A percentile compares a stretch with the other conserved stretches of the same genome.
These are phyloP conservation scores for Dasypogon diadema DNA, from an alignment of 2,888 invertebrate species.

Conservation along the genomic window DNA sequence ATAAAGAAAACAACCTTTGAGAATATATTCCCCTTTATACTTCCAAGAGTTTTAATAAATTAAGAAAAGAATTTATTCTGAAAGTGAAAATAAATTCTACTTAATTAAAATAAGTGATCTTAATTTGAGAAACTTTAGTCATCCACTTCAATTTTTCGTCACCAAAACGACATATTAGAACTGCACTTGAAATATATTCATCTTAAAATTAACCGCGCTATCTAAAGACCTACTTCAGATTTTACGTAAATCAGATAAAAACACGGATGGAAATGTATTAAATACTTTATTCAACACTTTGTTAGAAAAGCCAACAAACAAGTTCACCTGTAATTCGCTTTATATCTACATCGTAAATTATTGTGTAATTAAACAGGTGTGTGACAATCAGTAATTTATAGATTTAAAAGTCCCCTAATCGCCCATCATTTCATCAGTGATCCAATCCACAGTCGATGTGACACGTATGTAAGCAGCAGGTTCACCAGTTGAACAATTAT, in stretches of 20 bases:
- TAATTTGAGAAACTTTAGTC: too few relatives aligned
- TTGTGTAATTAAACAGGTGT: neutral
- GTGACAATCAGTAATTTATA: neutral
- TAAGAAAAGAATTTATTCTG: too few relatives aligned
- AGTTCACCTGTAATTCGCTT: neutral
- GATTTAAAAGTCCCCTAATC: neutral
- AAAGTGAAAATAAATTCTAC: too few relatives aligned
- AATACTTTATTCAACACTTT: conserved; percentile 21
- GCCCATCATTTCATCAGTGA: too few relatives aligned
- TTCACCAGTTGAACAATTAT: conserved; percentile 7
- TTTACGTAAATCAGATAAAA: neutral
- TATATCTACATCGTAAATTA: neutral
- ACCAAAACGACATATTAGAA: too few relatives aligned
- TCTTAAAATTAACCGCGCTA: neutral
- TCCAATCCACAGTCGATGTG: conserved; percentile 35
- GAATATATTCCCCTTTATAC: too few relatives aligned
- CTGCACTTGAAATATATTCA: too few relatives aligned
- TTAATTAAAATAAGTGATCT: too few relatives aligned
- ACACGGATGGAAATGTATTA: conserved; percentile 10
- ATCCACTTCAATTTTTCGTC: too few relatives aligned
- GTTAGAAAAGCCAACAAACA: neutral
- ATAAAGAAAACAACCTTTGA: too few relatives aligned
- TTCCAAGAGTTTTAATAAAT: too few relatives aligned
- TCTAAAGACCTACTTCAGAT: neutral
- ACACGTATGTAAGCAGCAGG: conserved; percentile 37